Evolutionary conservation across 2,888 invertebrate genomes (phyloP), one percentile per base, ranked within the genome.

Genomic region (Euzetes globulus): DNA sequence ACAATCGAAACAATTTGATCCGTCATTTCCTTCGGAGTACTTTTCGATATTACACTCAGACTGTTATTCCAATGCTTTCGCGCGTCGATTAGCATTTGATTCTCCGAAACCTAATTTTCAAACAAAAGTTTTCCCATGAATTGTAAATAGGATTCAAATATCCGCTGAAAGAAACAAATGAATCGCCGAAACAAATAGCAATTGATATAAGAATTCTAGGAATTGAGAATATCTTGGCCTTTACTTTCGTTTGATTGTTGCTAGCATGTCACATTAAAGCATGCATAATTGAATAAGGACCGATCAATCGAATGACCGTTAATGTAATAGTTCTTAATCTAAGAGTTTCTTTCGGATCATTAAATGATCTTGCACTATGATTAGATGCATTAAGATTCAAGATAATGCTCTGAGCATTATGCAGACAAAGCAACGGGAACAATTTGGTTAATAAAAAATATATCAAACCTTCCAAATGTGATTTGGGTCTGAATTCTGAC

Each of bases 81-180:
- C 13, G 29, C 60, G 33, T 60, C 60, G 60, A 60, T 60, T 9
- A 60, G 33, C 33, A 60, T 60, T 29, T 60, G 60, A 29, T 60
- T 60, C 22, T 60, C 60, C 9, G 60, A 60, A n/a, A 60, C 19
- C 60, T 60, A 27, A 60, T 25, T 29, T 60, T 60, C 15, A 60
- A 60, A 60, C 11, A 7, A 60, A 60, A 27, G 19, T 50, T n/a
- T 50, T 50, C 4, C 19, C 19, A n/a, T n/a, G 6, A 50, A 19
- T 17, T n/a, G 4, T 50, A 13, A n/a, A 7, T 50, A 7, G 4
- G 6, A n/a, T 50, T 50, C 19, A 33, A 33, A 33, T 33, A 33
- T 50, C 50, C 17, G 19, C 6, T 6, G 7, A 33, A 33, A 33
- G 5, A 33, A 33, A 33, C 33, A 7, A 33, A 33, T 33, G 7